A percentile compares a stretch with the other conserved stretches of the same genome.
Evolutionary conservation across 2,888 invertebrate species (phyloP).

Genomic region (Pterostichus madidus): DNA sequence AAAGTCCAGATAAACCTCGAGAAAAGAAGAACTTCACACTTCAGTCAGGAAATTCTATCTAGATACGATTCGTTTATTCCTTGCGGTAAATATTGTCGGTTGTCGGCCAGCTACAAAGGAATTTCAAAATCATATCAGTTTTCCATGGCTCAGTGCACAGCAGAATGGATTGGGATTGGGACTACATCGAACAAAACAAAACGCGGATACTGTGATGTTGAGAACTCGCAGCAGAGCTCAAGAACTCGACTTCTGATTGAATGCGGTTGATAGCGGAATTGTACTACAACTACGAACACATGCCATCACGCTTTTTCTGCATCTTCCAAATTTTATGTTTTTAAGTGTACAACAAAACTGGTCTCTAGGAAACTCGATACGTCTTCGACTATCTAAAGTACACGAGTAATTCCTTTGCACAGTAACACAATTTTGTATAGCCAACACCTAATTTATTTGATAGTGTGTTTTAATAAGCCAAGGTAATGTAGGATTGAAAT

Average conservation of each 20-base stretch:
- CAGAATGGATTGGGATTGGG: constrained; percentile 36
- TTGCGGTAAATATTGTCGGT: constrained; percentile 46
- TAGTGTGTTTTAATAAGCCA: too few species aligned
- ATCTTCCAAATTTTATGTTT: neutral
- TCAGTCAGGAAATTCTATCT: constrained; percentile 48
- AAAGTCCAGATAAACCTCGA: neutral
- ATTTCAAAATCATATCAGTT: constrained; percentile 56
- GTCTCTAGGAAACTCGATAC: too few species aligned
- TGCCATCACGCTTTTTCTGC: constrained; percentile 36
- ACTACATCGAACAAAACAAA: constrained; percentile 20
- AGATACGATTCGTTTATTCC: constrained; percentile 48
- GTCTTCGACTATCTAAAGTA: too few species aligned
- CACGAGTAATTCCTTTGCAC: too few species aligned
- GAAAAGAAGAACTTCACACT: constrained; percentile 47
- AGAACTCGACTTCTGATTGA: constrained; percentile 36
- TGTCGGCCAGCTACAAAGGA: constrained; percentile 29
- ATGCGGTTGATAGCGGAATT: constrained; percentile 53
- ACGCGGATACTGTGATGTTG: constrained; percentile 31
- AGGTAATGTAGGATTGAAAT: too few species aligned
- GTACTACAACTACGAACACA: constrained; percentile 12
- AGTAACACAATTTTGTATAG: too few species aligned
- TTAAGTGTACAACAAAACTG: too few species aligned
- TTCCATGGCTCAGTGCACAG: constrained; percentile 56
- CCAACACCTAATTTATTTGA: too few species aligned
- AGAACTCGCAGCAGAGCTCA: constrained; percentile 14